Conservation (phyloP, 2,113 vertebrate genomes). For the Trichomycterus rosablanca region DNA sequence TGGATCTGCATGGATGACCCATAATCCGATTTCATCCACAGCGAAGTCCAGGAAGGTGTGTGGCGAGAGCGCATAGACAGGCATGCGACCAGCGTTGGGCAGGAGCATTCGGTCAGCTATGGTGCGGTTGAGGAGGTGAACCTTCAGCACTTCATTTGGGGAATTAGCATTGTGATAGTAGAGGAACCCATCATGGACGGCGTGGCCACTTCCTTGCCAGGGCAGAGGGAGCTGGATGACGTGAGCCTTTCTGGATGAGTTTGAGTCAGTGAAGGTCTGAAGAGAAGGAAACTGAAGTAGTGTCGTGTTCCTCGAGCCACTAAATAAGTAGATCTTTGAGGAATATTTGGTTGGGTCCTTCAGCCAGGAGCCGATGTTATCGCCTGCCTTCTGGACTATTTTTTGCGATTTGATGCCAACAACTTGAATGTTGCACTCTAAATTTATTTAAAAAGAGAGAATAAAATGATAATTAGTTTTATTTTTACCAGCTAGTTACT, state of each 20-base stretch:
- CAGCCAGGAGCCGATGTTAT: constrained; percentile 80
- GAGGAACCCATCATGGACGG: constrained; percentile 76
- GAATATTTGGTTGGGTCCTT: constrained; percentile 77
- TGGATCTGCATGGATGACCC: constrained; percentile 83
- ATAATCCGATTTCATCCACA: constrained; percentile 87
- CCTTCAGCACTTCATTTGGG: constrained; percentile 83
- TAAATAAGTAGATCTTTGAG: constrained; percentile 81
- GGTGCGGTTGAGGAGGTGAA: constrained; percentile 72
- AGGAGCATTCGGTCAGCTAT: constrained; percentile 73
- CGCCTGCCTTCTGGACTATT: constrained; percentile 79
- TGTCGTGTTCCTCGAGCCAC: constrained; percentile 71
- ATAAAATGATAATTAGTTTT: not conserved
- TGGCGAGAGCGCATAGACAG: constrained; percentile 77
- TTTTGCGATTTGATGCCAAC: constrained; percentile 83
- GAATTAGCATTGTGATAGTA: constrained; percentile 84
- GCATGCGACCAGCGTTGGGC: constrained; percentile 74
- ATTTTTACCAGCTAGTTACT: too few species aligned
- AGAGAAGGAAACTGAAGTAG: constrained; percentile 77
- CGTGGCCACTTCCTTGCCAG: constrained; percentile 87
- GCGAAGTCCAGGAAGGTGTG: constrained; percentile 83
- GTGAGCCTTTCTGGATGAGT: constrained; percentile 50
- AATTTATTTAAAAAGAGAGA: constrained; percentile 31
- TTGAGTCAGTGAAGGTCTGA: constrained; percentile 71
- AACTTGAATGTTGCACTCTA: constrained; percentile 79
- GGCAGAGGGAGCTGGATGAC: constrained; percentile 68